Conservation (phyloP, 2,797 vertebrate species). For the Mastacembelus armatus region DNA sequence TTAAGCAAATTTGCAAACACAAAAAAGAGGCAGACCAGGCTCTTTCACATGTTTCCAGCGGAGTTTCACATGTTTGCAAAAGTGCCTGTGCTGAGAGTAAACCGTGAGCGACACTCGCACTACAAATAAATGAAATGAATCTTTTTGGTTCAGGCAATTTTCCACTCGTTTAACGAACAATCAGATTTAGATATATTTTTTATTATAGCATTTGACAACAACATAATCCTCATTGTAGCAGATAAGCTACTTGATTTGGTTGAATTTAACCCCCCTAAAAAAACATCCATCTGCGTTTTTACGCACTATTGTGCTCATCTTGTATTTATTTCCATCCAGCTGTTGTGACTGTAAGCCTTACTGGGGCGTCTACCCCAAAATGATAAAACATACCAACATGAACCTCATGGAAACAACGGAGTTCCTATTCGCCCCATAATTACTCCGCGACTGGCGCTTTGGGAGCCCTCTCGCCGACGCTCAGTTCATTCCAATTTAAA, state of each 20-base stretch:
- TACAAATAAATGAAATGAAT: background rate
- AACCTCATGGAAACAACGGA: conserved; percentile 23
- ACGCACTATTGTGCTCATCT: conserved; percentile 42
- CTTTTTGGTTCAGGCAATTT: background rate
- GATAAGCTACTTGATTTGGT: conserved; percentile 8
- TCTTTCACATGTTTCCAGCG: background rate
- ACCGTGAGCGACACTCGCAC: background rate
- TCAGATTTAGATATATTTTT: background rate
- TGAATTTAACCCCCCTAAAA: conserved; percentile 25
- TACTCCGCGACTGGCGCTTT: conserved; percentile 32
- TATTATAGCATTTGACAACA: background rate
- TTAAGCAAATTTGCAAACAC: background rate
- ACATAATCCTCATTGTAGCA: background rate
- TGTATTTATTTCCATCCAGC: conserved; percentile 46
- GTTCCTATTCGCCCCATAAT: conserved; percentile 14
- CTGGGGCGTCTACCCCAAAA: conserved; percentile 53
- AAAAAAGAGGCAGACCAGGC: too few species aligned
- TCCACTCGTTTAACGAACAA: background rate
- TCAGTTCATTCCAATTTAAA: conserved; percentile 20
- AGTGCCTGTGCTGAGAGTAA: conserved; percentile 4
- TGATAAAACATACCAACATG: conserved; percentile 9
- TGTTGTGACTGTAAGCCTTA: conserved; percentile 5
- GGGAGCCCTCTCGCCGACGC: conserved; percentile 20
- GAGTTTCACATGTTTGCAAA: conserved; percentile 8
- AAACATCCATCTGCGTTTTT: conserved; percentile 41